phyloP scores from a whole-genome alignment of 2,888 invertebrate species.

The Mycogona germanica region DNA sequence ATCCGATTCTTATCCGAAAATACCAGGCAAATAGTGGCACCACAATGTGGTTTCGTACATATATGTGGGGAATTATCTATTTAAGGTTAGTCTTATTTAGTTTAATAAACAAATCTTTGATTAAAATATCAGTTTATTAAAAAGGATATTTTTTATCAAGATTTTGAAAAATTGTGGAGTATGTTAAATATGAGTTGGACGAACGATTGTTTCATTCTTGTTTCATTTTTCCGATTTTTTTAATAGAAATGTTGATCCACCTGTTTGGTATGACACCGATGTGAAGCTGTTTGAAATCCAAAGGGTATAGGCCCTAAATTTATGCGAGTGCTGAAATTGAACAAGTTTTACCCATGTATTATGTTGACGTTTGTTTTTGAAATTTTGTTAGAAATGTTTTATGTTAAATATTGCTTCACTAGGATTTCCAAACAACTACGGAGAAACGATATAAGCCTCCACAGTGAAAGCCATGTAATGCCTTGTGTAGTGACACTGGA shows the following conservation, averaged over 20 bases:
- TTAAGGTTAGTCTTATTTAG: slow-evolving; percentile 49
- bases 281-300: slow-evolving; percentile 99
- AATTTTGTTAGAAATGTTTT: not conserved
- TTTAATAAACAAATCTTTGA: not conserved
- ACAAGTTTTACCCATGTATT: not conserved
- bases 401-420: no score
- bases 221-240: slow-evolving; percentile 14
- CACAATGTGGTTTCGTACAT: slow-evolving; percentile 98
- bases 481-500: no score
- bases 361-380: not conserved
- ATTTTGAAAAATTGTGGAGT: not conserved
- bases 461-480: no score
- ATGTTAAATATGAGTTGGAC: not conserved
- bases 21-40: slow-evolving; percentile 99
- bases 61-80: slow-evolving; percentile 99
- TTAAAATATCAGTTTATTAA: not conserved
- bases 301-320: slow-evolving; percentile 55
- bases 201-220: not conserved
- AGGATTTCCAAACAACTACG: no score
- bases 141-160: no score
- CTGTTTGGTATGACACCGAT: slow-evolving; percentile 99
- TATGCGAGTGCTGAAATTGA: not conserved
- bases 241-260: slow-evolving; percentile 90
- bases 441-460: no score
- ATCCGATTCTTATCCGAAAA: slow-evolving; percentile 96